Conservation (phyloP, 2,888 invertebrate species). For the Chromoteleia sp. region DNA sequence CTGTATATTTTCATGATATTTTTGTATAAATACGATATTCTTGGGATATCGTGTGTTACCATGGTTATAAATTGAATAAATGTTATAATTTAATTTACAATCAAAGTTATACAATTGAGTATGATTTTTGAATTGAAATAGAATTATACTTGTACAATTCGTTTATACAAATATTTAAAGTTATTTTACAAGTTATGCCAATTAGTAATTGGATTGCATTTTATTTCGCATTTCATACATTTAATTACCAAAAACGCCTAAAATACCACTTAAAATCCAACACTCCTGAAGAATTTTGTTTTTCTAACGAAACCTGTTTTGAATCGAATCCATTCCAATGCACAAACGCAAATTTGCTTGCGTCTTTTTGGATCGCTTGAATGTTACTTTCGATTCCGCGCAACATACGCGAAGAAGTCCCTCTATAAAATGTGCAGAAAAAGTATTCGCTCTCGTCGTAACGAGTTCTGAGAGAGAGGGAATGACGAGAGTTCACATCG, state of each 20-base stretch:
- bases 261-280: constrained; percentile 14
- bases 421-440: constrained; percentile 33
- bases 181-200: not conserved
- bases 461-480: constrained; percentile 28
- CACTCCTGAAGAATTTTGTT: constrained; percentile 20
- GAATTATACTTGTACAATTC: no score
- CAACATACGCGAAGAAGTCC: constrained; percentile 26
- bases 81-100: no score
- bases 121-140: no score
- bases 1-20: no score
- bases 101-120: no score
- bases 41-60: no score
- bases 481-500: constrained; percentile 17
- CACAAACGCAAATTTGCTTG: constrained; percentile 30
- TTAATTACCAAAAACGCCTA: constrained; percentile 5
- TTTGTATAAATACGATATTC: no score
- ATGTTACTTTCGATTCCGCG: constrained; percentile 33
- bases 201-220: not conserved
- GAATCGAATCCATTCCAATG: constrained; percentile 25
- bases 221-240: not conserved
- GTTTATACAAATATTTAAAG: not conserved
- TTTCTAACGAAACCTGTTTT: constrained; percentile 32
- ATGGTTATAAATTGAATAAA: no score
- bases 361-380: constrained; percentile 29
- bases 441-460: constrained; percentile 27